These are phyloP conservation scores for Uropetala carovei DNA, from an alignment of 2,888 invertebrate genomes.

Conservation along the genomic window DNA sequence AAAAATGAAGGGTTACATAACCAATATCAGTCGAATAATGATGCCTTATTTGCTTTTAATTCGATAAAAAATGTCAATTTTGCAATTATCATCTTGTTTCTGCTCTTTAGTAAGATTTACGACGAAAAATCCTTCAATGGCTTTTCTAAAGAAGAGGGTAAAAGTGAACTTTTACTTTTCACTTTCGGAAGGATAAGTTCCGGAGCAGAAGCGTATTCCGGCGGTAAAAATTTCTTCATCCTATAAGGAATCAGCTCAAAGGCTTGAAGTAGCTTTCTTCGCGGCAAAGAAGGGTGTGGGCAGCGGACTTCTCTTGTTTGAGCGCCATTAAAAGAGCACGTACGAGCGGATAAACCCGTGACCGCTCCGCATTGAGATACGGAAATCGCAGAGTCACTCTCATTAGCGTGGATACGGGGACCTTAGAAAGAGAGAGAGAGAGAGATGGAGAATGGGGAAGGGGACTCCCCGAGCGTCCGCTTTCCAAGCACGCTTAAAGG, in stretches of 20 bases:
- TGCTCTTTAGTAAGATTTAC: too few species aligned
- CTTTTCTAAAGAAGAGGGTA: too few species aligned
- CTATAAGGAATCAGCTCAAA: slow-evolving; percentile 4
- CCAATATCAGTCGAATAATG: too few species aligned
- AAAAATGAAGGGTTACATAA: too few species aligned
- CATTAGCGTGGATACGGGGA: slow-evolving; percentile 35
- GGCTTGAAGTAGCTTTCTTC: slow-evolving; percentile 43
- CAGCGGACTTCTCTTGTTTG: slow-evolving; percentile 45
- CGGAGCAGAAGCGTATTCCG: too few species aligned
- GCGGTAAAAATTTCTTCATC: too few species aligned
- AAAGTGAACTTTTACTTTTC: background rate
- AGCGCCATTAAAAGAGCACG: slow-evolving; percentile 39
- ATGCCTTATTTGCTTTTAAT: too few species aligned
- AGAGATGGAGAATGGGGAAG: background rate
- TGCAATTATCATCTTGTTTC: too few species aligned
- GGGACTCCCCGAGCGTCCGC: background rate
- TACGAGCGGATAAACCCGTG: slow-evolving; percentile 47
- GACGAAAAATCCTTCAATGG: too few species aligned
- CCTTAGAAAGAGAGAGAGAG: background rate
- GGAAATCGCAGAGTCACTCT: slow-evolving; percentile 49
- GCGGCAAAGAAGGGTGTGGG: background rate
- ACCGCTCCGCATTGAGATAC: slow-evolving; percentile 42
- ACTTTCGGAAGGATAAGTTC: background rate
- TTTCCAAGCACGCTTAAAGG: background rate
- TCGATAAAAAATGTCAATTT: too few species aligned